Evolutionary conservation across 1,140 invertebrate species (phyloP), one percentile per base, ranked within the genome.

Genomic region (Drosophila teissieri): DNA sequence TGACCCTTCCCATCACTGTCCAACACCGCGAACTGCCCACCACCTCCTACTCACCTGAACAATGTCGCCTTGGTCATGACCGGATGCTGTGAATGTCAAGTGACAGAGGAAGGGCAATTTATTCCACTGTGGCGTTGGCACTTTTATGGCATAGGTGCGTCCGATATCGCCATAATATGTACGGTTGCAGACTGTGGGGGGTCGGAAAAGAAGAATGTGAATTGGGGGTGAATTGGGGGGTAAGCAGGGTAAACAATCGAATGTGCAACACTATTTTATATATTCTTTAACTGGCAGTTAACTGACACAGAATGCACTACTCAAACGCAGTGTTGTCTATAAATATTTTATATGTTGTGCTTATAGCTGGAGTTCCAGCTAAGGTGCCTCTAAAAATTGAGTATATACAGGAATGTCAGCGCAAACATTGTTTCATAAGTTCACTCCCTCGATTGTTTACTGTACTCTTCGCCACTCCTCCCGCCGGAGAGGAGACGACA

Each of bases 81-180:
- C 96, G 69, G 96, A 96, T 72, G 97, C 97, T 51, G 96, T 97
- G 92, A 97, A 97, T 49, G 96, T 97, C 75, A 98, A 94, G 92
- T 97, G 96, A 91, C 97, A 97, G 45, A 97, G 93, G 92, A 97
- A 97, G 3, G 97, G 96, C 79, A 97, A 94, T 61, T 95, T 94
- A 79, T 95, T 95, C 75, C 95, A 95, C 42, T 93, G 91, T 12
- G 95, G 94, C 61, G 95, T 94, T 62, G 94, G 93, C 74, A 97
- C 93, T 67, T 94, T 94, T 92, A 97, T 91, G 78, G 95, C 94
- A 93, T 97, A 97, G 19, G 96, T 97, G 80, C 95, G 95, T 45
- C 96, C 96, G 73, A 96, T 95, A 80, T 95, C 96, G n/a, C 96
- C 96, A 92, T 97, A 97, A 92, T 97, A 97, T 34, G 96, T 97